Conservation (phyloP, 1,140 invertebrate genomes). For the Tetramorium simillimum region DNA sequence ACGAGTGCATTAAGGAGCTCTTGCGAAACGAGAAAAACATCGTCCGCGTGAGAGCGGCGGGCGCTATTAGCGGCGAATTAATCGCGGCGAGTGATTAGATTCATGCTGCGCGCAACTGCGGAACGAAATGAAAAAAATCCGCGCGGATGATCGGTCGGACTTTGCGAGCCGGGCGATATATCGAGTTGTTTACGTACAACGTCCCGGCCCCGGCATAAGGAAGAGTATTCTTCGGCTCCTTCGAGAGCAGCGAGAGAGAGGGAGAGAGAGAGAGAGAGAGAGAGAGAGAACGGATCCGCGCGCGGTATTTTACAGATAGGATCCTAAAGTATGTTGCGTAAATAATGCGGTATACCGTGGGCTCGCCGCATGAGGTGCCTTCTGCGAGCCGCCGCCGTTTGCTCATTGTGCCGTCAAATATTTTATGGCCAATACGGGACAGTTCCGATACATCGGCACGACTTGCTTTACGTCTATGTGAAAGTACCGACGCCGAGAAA, state of each 20-base stretch:
- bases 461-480: neutral
- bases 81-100: conserved; percentile 30
- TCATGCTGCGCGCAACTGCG: conserved; percentile 14
- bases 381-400: conserved; percentile 32
- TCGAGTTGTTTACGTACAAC: conserved; percentile 44
- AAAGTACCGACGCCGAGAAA: neutral
- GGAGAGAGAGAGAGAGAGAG: no score
- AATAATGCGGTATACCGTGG: conserved; percentile 51
- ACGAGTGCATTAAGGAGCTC: neutral
- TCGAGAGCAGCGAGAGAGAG: conserved; percentile 4
- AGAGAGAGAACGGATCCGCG: neutral
- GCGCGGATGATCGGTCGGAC: conserved; percentile 16
- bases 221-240: conserved; percentile 8
- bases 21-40: conserved; percentile 44
- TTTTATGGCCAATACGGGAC: conserved; percentile 49
- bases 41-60: conserved; percentile 1
- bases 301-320: conserved; percentile 45
- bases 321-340: conserved; percentile 64
- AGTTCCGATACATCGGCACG: conserved; percentile 27
- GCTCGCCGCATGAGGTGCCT: conserved; percentile 37
- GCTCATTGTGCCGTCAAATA: conserved; percentile 44
- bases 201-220: neutral
- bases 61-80: conserved; percentile 36
- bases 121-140: conserved; percentile 14
- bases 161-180: conserved; percentile 33